phyloP scores from a whole-genome alignment of 2,113 vertebrate species.

The Hippocampus comes region DNA sequence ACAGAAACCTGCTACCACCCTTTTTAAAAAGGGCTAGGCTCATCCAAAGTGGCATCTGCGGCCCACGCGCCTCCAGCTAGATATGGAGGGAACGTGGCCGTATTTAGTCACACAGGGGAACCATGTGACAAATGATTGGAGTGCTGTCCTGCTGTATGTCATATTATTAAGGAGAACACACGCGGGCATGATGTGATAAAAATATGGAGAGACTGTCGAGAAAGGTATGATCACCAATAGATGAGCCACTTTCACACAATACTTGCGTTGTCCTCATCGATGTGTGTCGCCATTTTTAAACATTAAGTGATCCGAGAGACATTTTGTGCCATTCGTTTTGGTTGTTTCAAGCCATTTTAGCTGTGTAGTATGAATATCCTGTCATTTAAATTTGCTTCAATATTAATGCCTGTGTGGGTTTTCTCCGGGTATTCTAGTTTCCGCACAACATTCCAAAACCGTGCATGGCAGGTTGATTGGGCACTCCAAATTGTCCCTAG shows the following conservation, averaged over 20 bases:
- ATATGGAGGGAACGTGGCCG: constrained; percentile 40
- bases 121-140: constrained; percentile 41
- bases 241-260: background rate
- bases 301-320: background rate
- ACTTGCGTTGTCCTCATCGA: background rate
- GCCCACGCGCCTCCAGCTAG: constrained; percentile 46
- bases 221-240: background rate
- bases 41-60: constrained; percentile 59
- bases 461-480: too few species aligned
- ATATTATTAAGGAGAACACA: background rate
- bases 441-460: too few species aligned
- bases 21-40: constrained; percentile 46
- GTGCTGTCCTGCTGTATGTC: constrained; percentile 31
- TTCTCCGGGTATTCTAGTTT: too few species aligned
- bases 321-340: background rate
- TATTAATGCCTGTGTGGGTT: too few species aligned
- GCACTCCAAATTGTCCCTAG: too few species aligned
- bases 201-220: background rate
- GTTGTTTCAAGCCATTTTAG: too few species aligned
- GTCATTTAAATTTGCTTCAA: too few species aligned
- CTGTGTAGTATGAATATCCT: too few species aligned
- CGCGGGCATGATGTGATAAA: background rate
- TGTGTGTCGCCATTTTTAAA: background rate
- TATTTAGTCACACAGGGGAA: constrained; percentile 39
- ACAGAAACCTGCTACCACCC: constrained; percentile 44